Evolutionary conservation across 2,888 invertebrate species (phyloP).

Genomic region (Watsonalla cultraria): DNA sequence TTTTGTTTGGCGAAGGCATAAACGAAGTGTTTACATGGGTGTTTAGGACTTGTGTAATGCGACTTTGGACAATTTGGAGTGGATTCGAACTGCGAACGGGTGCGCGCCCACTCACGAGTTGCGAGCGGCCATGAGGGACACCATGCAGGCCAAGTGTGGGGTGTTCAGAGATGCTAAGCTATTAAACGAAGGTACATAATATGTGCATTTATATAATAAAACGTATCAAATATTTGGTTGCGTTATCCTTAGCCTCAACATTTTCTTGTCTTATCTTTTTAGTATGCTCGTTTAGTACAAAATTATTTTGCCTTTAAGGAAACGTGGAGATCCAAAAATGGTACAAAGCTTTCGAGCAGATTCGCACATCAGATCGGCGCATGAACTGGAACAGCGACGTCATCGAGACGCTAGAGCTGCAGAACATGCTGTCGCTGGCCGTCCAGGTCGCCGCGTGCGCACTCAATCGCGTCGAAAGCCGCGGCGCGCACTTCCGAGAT

Average conservation of each 20-base stretch:
- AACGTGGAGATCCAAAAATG: slow-evolving; percentile 82
- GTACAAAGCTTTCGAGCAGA: slow-evolving; percentile 84
- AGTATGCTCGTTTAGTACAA: not conserved
- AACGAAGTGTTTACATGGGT: not conserved
- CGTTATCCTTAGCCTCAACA: too few relatives aligned
- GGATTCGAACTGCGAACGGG: slow-evolving; percentile 86
- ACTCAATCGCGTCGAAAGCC: slow-evolving; percentile 94
- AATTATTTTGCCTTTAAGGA: slow-evolving; percentile 24
- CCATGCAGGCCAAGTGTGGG: slow-evolving; percentile 98
- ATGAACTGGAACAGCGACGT: slow-evolving; percentile 98
- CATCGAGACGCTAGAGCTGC: slow-evolving; percentile 95
- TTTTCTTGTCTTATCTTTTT: not conserved
- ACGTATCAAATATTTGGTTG: not conserved
- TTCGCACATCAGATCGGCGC: slow-evolving; percentile 84
- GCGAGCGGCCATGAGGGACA: slow-evolving; percentile 92
- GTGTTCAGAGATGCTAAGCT: slow-evolving; percentile 95
- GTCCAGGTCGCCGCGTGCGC: slow-evolving; percentile 90
- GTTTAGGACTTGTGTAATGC: slow-evolving; percentile 90
- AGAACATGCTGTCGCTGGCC: slow-evolving; percentile 95
- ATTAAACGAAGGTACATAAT: slow-evolving; percentile 84
- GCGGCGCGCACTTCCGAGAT: slow-evolving; percentile 99
- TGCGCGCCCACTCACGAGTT: slow-evolving; percentile 86
- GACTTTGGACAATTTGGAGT: slow-evolving; percentile 93
- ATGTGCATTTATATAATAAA: not conserved
- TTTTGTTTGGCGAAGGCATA: not conserved